Percentiles rank a stretch among this genome's conserved stretches.
phyloP scores from a whole-genome alignment of 92 coral and sea anemone genomes.

The Porites rus region DNA sequence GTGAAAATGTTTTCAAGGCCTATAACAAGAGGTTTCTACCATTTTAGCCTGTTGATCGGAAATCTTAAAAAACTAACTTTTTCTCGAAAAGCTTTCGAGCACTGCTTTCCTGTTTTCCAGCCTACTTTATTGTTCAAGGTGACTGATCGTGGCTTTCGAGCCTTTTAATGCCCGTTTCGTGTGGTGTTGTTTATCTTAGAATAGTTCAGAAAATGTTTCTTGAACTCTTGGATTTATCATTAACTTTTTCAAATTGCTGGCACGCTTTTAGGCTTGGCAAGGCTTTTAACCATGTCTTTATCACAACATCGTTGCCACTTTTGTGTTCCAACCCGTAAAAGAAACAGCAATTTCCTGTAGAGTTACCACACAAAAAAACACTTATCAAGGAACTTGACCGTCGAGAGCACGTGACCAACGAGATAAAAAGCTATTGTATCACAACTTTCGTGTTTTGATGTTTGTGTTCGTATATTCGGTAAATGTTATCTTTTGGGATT shows the following conservation, averaged over 20 bases:
- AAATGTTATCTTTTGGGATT: slow-evolving; percentile 20
- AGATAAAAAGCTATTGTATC: not conserved
- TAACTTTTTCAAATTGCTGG: not conserved
- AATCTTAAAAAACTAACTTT: not conserved
- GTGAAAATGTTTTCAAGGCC: not conserved
- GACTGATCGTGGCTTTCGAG: not conserved
- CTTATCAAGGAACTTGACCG: too few species aligned
- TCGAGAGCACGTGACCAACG: not conserved
- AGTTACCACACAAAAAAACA: not conserved
- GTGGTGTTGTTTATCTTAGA: slow-evolving; percentile 3
- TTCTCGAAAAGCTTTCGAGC: not conserved
- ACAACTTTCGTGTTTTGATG: slow-evolving; percentile 8
- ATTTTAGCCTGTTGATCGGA: not conserved
- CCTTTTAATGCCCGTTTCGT: not conserved
- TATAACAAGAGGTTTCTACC: not conserved
- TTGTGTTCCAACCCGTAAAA: not conserved
- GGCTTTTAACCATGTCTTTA: not conserved
- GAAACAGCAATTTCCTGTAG: not conserved
- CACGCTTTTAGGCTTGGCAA: not conserved
- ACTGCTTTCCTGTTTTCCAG: not conserved
- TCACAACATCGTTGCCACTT: not conserved
- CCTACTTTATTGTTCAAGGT: not conserved
- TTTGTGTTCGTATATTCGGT: not conserved
- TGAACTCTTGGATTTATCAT: not conserved
- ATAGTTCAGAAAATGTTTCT: not conserved